Conservation (phyloP, 2,888 invertebrate genomes). For the Hipparchia sbordonii region DNA sequence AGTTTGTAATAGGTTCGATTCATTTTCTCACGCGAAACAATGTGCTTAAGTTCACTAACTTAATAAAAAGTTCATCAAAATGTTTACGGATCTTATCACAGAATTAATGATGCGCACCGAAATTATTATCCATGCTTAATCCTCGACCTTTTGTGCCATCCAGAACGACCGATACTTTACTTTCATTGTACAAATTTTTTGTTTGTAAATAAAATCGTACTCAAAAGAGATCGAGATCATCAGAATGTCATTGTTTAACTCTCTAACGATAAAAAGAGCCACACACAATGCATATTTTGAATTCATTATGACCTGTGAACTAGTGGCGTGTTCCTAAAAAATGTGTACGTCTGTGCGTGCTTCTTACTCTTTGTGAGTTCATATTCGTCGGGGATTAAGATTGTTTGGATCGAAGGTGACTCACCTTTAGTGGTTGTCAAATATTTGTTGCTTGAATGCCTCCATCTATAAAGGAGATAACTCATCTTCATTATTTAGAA, state of each 20-base stretch:
- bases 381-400: conserved; percentile 60
- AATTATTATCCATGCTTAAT: conserved; percentile 63
- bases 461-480: conserved; percentile 40
- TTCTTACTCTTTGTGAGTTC: conserved; percentile 56
- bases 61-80: conserved; percentile 48
- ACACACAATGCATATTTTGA: conserved; percentile 77
- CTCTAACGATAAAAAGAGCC: conserved; percentile 56
- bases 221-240: conserved; percentile 55
- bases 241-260: conserved; percentile 67
- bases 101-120: conserved; percentile 70
- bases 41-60: conserved; percentile 26
- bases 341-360: conserved; percentile 46
- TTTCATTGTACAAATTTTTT: conserved; percentile 52
- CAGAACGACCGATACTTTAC: conserved; percentile 56
- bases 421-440: conserved; percentile 55
- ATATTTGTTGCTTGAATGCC: conserved; percentile 54
- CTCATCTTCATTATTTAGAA: conserved; percentile 35
- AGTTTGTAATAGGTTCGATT: not conserved
- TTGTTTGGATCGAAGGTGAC: conserved; percentile 54
- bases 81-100: conserved; percentile 61
- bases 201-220: conserved; percentile 52
- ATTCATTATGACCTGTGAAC: conserved; percentile 77
- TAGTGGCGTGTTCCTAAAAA: conserved; percentile 52
- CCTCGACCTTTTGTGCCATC: conserved; percentile 47
- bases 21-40: conserved; percentile 40